Evolutionary conservation across 2,888 invertebrate genomes (phyloP).

Genomic region (Erannis defoliaria): DNA sequence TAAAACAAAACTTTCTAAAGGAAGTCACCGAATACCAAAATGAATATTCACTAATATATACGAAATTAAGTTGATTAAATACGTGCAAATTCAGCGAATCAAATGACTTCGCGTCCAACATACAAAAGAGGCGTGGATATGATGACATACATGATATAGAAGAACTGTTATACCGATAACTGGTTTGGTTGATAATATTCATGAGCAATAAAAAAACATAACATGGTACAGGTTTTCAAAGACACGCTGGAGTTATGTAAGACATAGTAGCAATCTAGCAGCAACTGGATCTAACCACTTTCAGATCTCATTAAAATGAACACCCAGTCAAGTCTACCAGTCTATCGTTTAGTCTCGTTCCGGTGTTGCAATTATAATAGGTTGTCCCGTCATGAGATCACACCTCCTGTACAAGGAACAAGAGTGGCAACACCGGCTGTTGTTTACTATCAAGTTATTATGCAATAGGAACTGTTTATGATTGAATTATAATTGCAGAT

Average conservation of each 20-base stretch:
- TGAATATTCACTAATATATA: constrained; percentile 30
- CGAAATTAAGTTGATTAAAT: constrained; percentile 22
- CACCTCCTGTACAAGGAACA: constrained; percentile 63
- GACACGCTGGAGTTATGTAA: constrained; percentile 42
- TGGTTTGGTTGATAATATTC: constrained; percentile 44
- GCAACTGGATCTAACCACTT: constrained; percentile 54
- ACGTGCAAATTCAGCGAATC: constrained; percentile 36
- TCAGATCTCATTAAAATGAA: constrained; percentile 68
- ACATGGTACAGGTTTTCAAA: constrained; percentile 47
- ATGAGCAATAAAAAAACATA: constrained; percentile 45
- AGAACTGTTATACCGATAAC: constrained; percentile 39
- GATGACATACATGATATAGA: constrained; percentile 40
- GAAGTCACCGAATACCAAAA: constrained; percentile 26
- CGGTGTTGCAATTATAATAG: constrained; percentile 69
- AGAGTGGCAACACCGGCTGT: constrained; percentile 49
- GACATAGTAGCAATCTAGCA: constrained; percentile 41
- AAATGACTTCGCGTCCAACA: constrained; percentile 35
- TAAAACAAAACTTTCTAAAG: constrained; percentile 32
- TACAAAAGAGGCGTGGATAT: constrained; percentile 36
- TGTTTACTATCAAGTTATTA: constrained; percentile 48
- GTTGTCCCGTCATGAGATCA: constrained; percentile 62
- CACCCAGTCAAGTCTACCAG: constrained; percentile 59
- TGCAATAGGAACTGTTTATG: constrained; percentile 68
- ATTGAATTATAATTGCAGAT: constrained; percentile 67
- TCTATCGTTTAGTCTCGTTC: constrained; percentile 56